These are phyloP conservation scores for Phaedon cochleariae DNA, from an alignment of 2,888 invertebrate species.

Conservation along the genomic window DNA sequence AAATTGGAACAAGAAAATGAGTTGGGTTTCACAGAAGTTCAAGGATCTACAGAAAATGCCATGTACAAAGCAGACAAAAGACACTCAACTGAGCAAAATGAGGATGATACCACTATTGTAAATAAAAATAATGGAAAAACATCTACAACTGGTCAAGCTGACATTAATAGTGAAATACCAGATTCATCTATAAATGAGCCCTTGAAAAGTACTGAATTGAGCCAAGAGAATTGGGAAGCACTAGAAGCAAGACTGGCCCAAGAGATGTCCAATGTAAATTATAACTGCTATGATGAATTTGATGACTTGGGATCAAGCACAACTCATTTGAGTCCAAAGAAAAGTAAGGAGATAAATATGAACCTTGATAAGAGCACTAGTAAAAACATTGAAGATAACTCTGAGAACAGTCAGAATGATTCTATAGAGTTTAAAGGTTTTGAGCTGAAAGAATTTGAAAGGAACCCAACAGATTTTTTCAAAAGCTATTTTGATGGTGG, in stretches of 20 bases:
- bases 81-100: not conserved
- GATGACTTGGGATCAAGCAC: slow-evolving; percentile 26
- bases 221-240: slow-evolving; percentile 58
- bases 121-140: not conserved
- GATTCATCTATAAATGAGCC: not conserved
- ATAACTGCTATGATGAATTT: slow-evolving; percentile 23
- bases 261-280: slow-evolving; percentile 41
- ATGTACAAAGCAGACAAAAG: not conserved
- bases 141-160: not conserved
- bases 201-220: slow-evolving; percentile 51
- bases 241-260: slow-evolving; percentile 56
- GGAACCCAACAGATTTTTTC: not conserved
- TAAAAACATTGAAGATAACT: not conserved
- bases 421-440: slow-evolving; percentile 6
- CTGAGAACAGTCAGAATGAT: not conserved
- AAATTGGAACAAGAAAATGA: not conserved
- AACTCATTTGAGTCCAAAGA: not conserved
- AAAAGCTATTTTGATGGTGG: not conserved
- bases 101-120: too few relatives aligned
- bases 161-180: not conserved
- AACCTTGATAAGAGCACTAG: too few relatives aligned
- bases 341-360: not conserved
- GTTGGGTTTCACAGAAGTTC: not conserved
- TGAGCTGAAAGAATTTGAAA: not conserved
- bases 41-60: not conserved